Evolutionary conservation across 92 coral and sea anemone species (phyloP).

Genomic region (Zoanthus sansibaricus): DNA sequence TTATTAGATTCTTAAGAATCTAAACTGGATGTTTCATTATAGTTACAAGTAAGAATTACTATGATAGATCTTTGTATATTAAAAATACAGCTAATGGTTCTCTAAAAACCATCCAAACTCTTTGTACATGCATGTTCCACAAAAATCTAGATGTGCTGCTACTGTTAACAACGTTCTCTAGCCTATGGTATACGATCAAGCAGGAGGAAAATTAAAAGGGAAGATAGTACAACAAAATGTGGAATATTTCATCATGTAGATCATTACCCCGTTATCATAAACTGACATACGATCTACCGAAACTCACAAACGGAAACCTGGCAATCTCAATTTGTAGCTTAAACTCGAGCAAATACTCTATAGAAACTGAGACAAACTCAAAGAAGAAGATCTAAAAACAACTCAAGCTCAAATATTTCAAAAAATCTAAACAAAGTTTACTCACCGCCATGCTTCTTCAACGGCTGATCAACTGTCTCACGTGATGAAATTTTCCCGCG

Average conservation of each 20-base stretch:
- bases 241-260: neutral
- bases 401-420: neutral
- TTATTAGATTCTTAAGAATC: too few species aligned
- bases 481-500: slow-evolving; percentile 99
- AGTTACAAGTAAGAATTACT: too few species aligned
- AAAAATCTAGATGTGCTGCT: neutral
- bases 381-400: neutral
- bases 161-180: neutral
- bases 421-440: neutral
- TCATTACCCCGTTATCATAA: too few species aligned
- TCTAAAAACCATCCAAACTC: neutral
- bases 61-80: too few species aligned
- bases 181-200: neutral
- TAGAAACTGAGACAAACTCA: neutral
- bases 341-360: neutral
- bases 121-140: neutral
- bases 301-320: neutral
- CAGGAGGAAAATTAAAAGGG: neutral
- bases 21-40: too few species aligned
- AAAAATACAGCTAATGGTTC: too few species aligned
- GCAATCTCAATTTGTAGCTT: neutral
- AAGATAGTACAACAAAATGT: neutral
- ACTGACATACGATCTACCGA: neutral
- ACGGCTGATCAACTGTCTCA: slow-evolving; percentile 82
- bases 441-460: slow-evolving; percentile 95